Evolutionary conservation across 1,140 invertebrate species (phyloP), one percentile per base, ranked within the genome.

Genomic region (Apocrypta bakeri): DNA sequence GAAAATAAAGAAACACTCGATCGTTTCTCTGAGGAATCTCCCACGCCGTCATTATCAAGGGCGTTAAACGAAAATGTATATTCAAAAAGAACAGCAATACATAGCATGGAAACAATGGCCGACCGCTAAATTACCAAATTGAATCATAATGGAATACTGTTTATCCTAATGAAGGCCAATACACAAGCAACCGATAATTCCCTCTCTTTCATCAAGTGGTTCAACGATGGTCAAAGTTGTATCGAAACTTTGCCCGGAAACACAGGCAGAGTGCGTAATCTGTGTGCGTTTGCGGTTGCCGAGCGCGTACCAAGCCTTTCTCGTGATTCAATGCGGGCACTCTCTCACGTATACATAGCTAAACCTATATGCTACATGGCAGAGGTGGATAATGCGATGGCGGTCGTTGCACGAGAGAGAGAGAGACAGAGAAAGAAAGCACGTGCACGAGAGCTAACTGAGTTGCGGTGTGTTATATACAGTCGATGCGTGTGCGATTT

Each of bases 111-210:
- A 3, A 42, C 42, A 68, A 78, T 75, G 48, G 7, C 64, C 64
- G 25, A 2, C 29, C 11, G 17, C 24, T 0, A 42, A 42, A 68
- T 64, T 78, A 24, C 31, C 31, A 25, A 78, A 40, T 40, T 68
- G 31, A 68, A 68, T 27, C 9, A 68, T 31, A 68, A 68, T 78
- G 63, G 63, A 63, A 40, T 11, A 27, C 17, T 11, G 27, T 33
- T 63, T 75, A 63, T 3, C 14, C 25, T 75, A 75, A 63, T 33
- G 73, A 63, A 33, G 27, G 48, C 73, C 29, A 75, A 75, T 75
- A 56, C 73, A 1, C 0, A 11, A 4, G 17, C 48, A n/a, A 17
- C 7, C 27, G 29, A 63, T 31, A 25, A 61, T 61, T 21, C 3
- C 6, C 48, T 56, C 42, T 17, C 21, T 17, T 21, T 42, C 33